Percentiles rank a stretch among this genome's conserved stretches.
phyloP scores from a whole-genome alignment of 2,113 vertebrate species.

The Zingel zingel region DNA sequence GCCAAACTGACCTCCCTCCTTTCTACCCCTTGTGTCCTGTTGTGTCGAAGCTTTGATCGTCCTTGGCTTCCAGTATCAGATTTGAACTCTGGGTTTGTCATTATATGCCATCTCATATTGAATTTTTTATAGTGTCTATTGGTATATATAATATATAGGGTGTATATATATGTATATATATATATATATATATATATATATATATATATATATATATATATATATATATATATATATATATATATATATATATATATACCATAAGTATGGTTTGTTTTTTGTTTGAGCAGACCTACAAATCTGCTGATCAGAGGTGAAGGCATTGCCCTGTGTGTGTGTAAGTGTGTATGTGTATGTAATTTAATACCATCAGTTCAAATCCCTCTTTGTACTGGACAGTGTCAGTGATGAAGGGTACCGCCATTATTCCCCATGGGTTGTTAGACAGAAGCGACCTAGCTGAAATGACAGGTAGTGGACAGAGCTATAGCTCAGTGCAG shows the following conservation, averaged over 20 bases:
- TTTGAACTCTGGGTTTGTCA: too few relatives aligned
- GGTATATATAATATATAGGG: too few relatives aligned
- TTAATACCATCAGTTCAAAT: slow-evolving; percentile 33
- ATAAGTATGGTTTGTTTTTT: too few relatives aligned
- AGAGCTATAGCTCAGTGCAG: slow-evolving; percentile 58
- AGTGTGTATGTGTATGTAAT: slow-evolving; percentile 12
- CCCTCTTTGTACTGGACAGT: slow-evolving; percentile 36
- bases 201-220: too few relatives aligned
- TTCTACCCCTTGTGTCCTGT: background rate
- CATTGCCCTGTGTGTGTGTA: background rate
- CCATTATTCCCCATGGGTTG: slow-evolving; percentile 49
- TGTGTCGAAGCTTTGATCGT: slow-evolving; percentile 29
- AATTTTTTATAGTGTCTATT: too few relatives aligned
- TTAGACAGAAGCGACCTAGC: slow-evolving; percentile 52
- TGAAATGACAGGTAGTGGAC: slow-evolving; percentile 66
- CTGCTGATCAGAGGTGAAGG: slow-evolving; percentile 9
- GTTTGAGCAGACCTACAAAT: slow-evolving; percentile 1
- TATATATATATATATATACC: too few relatives aligned
- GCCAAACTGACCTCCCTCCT: background rate
- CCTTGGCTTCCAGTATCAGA: background rate
- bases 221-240: too few relatives aligned
- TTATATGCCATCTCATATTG: too few relatives aligned
- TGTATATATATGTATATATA: too few relatives aligned
- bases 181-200: too few relatives aligned
- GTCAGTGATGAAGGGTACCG: slow-evolving; percentile 59